Percentiles rank a stretch among this genome's conserved stretches.
Conservation (phyloP, 2,888 invertebrate genomes). For the Pasiphila rectangulata region DNA sequence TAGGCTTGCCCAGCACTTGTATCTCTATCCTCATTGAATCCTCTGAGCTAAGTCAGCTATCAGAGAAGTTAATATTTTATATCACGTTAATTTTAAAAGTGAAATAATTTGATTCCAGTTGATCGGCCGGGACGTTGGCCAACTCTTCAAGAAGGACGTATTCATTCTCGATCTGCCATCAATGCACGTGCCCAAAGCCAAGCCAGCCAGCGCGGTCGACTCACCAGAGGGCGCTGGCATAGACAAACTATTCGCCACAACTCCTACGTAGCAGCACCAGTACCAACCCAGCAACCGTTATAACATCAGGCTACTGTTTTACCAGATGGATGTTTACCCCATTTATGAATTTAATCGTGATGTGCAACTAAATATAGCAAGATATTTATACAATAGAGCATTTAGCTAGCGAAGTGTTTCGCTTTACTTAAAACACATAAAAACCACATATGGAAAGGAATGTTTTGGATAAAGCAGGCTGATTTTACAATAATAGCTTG, state of each 20-base stretch:
- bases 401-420: conserved; percentile 20
- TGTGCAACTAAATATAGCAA: background rate
- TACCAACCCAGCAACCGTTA: background rate
- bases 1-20: no score
- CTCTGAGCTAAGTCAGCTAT: no score
- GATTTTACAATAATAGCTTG: no score
- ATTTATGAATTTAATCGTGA: background rate
- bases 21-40: no score
- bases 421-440: no score
- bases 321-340: conserved; percentile 21
- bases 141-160: conserved; percentile 92
- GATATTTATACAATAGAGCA: background rate
- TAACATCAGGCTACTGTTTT: conserved; percentile 6
- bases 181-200: conserved; percentile 68
- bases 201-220: conserved; percentile 60
- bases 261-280: conserved; percentile 52
- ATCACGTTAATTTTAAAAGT: background rate
- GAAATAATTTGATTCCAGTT: conserved; percentile 76
- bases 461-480: no score
- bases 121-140: conserved; percentile 91
- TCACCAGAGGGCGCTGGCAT: conserved; percentile 57
- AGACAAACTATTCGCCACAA: conserved; percentile 57
- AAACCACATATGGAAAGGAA: no score
- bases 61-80: no score
- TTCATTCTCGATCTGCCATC: conserved; percentile 92